These are phyloP conservation scores for Solea senegalensis DNA, from an alignment of 2,113 vertebrate species.

Conservation along the genomic window DNA sequence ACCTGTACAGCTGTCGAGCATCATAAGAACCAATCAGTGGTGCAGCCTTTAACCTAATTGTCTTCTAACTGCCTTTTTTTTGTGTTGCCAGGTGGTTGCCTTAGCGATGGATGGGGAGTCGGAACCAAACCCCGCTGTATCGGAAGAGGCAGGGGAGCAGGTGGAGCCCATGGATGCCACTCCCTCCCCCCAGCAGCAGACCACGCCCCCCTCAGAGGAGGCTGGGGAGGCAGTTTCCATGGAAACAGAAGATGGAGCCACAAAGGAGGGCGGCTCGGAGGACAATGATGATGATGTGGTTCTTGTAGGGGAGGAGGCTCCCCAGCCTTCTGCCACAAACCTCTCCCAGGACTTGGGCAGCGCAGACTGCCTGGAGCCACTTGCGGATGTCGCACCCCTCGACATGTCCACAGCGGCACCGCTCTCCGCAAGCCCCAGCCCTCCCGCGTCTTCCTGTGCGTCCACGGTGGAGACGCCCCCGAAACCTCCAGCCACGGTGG, in stretches of 20 bases:
- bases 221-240: conserved; percentile 71
- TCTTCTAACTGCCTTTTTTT: conserved; percentile 42
- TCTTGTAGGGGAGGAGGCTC: conserved; percentile 88
- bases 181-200: conserved; percentile 78
- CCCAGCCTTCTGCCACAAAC: conserved; percentile 51
- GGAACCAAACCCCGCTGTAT: conserved; percentile 79
- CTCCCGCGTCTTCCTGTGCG: conserved; percentile 65
- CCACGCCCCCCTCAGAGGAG: conserved; percentile 58
- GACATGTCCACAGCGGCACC: conserved; percentile 28
- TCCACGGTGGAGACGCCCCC: conserved; percentile 24
- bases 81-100: conserved; percentile 81
- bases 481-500: conserved; percentile 76
- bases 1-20: conserved; percentile 52
- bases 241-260: conserved; percentile 59
- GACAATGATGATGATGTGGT: conserved; percentile 91
- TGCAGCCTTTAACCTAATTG: conserved; percentile 20
- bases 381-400: conserved; percentile 29
- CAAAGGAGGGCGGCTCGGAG: conserved; percentile 57
- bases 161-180: conserved; percentile 87
- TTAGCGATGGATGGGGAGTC: conserved; percentile 89
- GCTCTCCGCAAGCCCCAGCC: conserved; percentile 54
- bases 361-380: conserved; percentile 62
- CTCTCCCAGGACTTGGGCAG: conserved; percentile 46
- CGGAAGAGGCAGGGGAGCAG: conserved; percentile 77
- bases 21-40: conserved; percentile 24